Percentiles rank a stretch among this genome's conserved stretches.
Conservation (phyloP, 2,888 invertebrate species). For the Rhamnusium bicolor region DNA sequence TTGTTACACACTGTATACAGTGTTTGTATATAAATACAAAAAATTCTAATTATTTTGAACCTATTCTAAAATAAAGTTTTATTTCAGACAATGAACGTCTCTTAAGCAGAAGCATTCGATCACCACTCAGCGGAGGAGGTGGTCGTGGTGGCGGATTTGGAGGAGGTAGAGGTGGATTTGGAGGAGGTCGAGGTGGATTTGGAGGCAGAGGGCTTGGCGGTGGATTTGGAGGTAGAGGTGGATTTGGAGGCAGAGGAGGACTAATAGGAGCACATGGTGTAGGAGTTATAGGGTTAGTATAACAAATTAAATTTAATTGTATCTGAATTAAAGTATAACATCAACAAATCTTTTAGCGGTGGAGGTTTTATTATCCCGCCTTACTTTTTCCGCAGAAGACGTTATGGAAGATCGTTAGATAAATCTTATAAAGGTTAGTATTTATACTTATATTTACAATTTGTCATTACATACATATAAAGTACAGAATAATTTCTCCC, state of each 20-base stretch:
- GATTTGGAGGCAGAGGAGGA: conserved; percentile 17
- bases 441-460: background rate
- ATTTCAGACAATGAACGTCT: background rate
- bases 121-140: background rate
- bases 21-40: no score
- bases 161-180: conserved; percentile 30
- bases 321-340: background rate
- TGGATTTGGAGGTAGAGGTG: conserved; percentile 27
- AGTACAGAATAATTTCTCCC: no score
- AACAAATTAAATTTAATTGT: background rate
- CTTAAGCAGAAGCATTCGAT: background rate
- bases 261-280: background rate
- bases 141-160: background rate
- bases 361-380: background rate
- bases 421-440: background rate
- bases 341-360: background rate
- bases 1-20: no score
- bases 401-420: background rate
- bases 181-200: conserved; percentile 26
- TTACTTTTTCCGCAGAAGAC: background rate
- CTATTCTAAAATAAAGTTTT: background rate
- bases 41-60: no score
- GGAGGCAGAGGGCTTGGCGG: conserved; percentile 22
- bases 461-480: no score
- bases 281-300: conserved; percentile 2